Base-by-base conservation (phyloP, 2,113 vertebrate species). In the Galbula dea region DNA sequence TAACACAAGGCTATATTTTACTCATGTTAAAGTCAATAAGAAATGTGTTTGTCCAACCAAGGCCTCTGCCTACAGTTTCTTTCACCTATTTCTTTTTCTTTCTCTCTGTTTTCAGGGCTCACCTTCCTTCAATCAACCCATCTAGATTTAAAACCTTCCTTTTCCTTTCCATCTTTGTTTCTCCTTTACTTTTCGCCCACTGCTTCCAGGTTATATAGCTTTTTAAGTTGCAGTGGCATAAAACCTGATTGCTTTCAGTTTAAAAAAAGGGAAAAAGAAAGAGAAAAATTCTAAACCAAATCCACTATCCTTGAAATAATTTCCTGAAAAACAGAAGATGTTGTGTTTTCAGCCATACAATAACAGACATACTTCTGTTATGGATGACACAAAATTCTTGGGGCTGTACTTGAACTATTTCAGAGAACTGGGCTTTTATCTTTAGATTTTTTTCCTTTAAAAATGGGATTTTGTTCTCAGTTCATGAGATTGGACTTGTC, bases 401-500 rank as follows among this genome's bases (percentile, higher is more conserved):
- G 55, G 32, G 22, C 62, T 94, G 27, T 30, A 67, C 75, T 83
- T 66, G 88, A 81, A 63, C 84, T 93, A 55, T 94, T 94, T 94
- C 93, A 86, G 55, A 84, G 76, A 68, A 82, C n/a, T 3, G n/a
- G 26, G 23, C 66, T 94, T 95, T 90, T 93, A 68, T 84, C 65
- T 94, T 88, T 19, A 52, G 32, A 49, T 24, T 29, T 90, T 90
- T 54, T 66, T 32, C 15, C 71, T 90, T 94, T 89, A 86, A 86
- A 88, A 95, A 59, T 83, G 79, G 54, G 78, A 78, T 85, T 80
- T 88, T 80, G 11, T 92, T 91, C 73, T 93, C 61, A 65, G 76
- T 72, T 90, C 79, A 87, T 88, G 59, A 85, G 62, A 90, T 76
- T 93, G 83, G 65, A 34, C 71, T 96, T 98, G 97, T 97, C 97